Base-by-base conservation (phyloP, 2,888 invertebrate genomes). In the Dasypogon diadema region DNA sequence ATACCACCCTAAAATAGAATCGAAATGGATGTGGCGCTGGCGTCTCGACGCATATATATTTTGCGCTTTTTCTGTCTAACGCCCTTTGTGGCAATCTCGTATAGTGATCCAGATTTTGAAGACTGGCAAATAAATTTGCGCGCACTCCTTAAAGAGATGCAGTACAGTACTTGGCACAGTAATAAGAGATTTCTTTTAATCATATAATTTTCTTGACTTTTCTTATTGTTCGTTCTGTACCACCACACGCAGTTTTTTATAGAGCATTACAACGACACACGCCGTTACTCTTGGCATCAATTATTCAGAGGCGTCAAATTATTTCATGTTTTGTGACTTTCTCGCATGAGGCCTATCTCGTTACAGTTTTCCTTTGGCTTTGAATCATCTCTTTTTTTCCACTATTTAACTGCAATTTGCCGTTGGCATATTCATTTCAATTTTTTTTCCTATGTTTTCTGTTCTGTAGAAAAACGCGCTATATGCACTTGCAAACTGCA, bases 251-350 rank as follows among this genome's bases (percentile, higher is more conserved):
- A 10, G 34, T 30, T 30, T 10, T 30, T 10, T 30, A 30, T 8
- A 30, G 30, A 5, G 10, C 34, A 6, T 30, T 30, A 30, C 34
- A 26, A 6, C 48, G 51, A 68, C 26, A 51, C 48, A 48, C 68
- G 24, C 26, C 12, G 68, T 51, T 68, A 68, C 51, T 68, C 68
- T 26, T 51, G 55, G 73, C 73, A 73, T 73, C 73, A 73, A 73
- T 73, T 73, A 73, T 73, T 73, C 73, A 56, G 24, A 73, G 73
- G 56, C 73, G 73, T 73, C 73, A 73, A 73, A 73, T 73, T 56
- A 73, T 73, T 73, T 73, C 56, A 73, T 73, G 73, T 73, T 73
- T 73, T 42, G 56, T 42, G 37, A 73, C 46, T 73, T 73, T 73
- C 73, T 42, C 56, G 54, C 21, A 54, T 12, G 54, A 51, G 26